Base-by-base conservation (phyloP, 2,797 vertebrate genomes). In the Melanotaenia parkinsoni region DNA sequence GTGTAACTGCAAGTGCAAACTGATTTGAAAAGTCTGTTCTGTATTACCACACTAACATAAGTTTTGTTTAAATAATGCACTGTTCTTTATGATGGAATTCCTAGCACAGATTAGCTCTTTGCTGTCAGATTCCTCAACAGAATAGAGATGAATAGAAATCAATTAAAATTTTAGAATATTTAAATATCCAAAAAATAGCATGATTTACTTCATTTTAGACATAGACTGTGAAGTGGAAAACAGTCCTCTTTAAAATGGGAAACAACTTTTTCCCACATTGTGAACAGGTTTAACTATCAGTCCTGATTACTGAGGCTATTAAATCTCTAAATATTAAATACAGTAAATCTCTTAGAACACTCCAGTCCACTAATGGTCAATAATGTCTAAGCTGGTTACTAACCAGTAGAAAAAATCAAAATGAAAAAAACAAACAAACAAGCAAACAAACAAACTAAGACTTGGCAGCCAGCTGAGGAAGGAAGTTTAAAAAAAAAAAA, bases 21-120 rank as follows among this genome's bases (percentile, higher is more conserved):
- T 79, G 81, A 77, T 76, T 26, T 76, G 58, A 81, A 77, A 79
- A 70, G 72, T 57, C 81, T 85, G 86, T 11, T 1, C 43, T 50
- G 58, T 65, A 67, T 82, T 81, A 86, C 63, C 26, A 62, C 63
- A 81, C 45, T 72, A 70, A 85, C 74, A 81, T 53, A 78, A 81
- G 77, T 70, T 70, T 62, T 73, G 22, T 76, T 81, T 80, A 4
- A 80, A 70, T 83, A 86, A 87, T 66, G 40, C 26, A 76, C 83
- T 81, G 83, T 79, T 75, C 54, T 6, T 72, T 40, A 59, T 38
- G 40, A 78, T 54, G 58, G 72, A 72, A 72, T 57, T 74, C 62
- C 45, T 26, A 33, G 63, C 22, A 65, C 0, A 8, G 72, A 43
- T 61, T 28, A 8, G 58, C 38, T 54, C 71, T 70, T 60, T 64